Conservation (phyloP, 2,888 invertebrate species). For the Meiosimyza platycephala region DNA sequence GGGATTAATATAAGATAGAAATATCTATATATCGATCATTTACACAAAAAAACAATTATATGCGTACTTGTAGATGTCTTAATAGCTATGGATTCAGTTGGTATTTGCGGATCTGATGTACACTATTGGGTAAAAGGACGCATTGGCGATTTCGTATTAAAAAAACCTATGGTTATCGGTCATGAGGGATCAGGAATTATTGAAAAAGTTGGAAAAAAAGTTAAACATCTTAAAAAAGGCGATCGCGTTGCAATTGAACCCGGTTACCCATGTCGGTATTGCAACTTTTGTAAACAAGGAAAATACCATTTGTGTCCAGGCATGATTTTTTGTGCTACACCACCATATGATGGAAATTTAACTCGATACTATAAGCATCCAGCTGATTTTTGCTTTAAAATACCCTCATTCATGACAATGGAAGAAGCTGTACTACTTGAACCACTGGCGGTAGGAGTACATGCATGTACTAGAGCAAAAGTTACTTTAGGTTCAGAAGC, state of each 20-base stretch:
- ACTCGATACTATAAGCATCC: slow-evolving; percentile 89
- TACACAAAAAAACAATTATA: background rate
- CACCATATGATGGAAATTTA: slow-evolving; percentile 91
- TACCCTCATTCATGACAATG: slow-evolving; percentile 89
- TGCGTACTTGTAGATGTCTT: slow-evolving; percentile 67
- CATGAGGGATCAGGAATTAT: slow-evolving; percentile 92
- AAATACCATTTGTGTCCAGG: slow-evolving; percentile 91
- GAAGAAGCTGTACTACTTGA: slow-evolving; percentile 96
- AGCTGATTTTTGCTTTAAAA: slow-evolving; percentile 87
- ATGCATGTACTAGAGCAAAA: slow-evolving; percentile 88
- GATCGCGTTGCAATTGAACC: slow-evolving; percentile 97
- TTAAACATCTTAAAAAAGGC: slow-evolving; percentile 78
- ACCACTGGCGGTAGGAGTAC: slow-evolving; percentile 93
- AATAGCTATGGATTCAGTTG: slow-evolving; percentile 88
- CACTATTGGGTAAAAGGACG: slow-evolving; percentile 88
- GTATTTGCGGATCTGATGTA: slow-evolving; percentile 96
- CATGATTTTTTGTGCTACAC: slow-evolving; percentile 94
- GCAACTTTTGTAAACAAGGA: slow-evolving; percentile 86
- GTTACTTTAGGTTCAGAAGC: slow-evolving; percentile 79
- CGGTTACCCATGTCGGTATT: slow-evolving; percentile 87
- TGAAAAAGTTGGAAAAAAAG: slow-evolving; percentile 76
- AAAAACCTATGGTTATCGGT: slow-evolving; percentile 92
- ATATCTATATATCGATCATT: background rate
- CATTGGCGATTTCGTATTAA: slow-evolving; percentile 88
- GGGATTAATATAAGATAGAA: too few relatives aligned